Evolutionary conservation across 2,888 invertebrate genomes (phyloP).

Genomic region (Pheosia gnoma): DNA sequence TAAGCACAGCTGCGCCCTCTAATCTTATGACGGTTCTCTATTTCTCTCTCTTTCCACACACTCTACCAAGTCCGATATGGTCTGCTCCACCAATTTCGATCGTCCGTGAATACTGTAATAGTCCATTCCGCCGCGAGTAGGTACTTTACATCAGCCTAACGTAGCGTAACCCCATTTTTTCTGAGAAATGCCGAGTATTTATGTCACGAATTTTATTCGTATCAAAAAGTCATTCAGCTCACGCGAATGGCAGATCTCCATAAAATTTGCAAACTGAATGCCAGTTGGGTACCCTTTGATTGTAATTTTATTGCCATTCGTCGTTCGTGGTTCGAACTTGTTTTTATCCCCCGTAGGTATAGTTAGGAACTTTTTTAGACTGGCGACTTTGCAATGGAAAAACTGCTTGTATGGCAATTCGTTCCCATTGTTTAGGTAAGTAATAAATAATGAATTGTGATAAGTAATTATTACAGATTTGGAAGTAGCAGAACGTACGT

Average conservation of each 20-base stretch:
- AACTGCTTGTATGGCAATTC: not conserved
- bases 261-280: conserved; percentile 28
- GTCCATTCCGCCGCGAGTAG: too few species aligned
- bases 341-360: conserved; percentile 2
- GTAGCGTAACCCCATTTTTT: conserved; percentile 26
- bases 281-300: conserved; percentile 15
- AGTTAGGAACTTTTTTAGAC: conserved; percentile 4
- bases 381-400: not conserved
- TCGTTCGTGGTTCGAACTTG: conserved; percentile 10
- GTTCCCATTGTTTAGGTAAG: too few species aligned
- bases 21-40: too few species aligned
- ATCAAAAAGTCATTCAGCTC: conserved; percentile 23
- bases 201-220: conserved; percentile 15
- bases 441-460: too few species aligned
- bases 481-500: too few species aligned
- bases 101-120: too few species aligned
- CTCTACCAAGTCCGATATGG: too few species aligned
- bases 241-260: conserved; percentile 15
- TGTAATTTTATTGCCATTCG: conserved; percentile 22
- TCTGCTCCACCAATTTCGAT: too few species aligned
- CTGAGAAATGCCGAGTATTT: conserved; percentile 18
- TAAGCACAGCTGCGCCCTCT: too few species aligned
- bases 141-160: conserved; percentile 8
- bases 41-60: too few species aligned
- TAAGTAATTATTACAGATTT: too few species aligned